Evolutionary conservation across 2,113 vertebrate genomes (phyloP).

Genomic region (Rhizomys pruinosus): DNA sequence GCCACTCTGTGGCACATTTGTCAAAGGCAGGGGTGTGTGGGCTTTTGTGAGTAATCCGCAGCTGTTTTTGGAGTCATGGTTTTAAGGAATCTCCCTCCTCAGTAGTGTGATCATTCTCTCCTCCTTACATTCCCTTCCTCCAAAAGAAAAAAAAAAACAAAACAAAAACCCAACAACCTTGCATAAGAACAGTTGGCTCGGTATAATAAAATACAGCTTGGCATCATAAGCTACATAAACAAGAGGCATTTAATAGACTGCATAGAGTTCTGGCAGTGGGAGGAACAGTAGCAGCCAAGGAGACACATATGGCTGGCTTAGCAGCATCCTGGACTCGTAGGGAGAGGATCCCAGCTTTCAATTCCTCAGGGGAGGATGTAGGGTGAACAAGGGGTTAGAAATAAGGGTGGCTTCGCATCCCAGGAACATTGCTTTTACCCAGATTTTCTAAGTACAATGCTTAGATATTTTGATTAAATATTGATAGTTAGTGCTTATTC

Average conservation of each 20-base stretch:
- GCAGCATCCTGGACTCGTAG: conserved; percentile 66
- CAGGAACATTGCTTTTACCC: background rate
- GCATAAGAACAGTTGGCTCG: conserved; percentile 73
- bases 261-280: conserved; percentile 68
- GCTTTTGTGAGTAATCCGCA: conserved; percentile 64
- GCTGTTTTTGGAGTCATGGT: conserved; percentile 58
- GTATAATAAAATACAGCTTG: conserved; percentile 74
- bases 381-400: conserved; percentile 55
- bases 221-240: conserved; percentile 73
- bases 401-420: conserved; percentile 5
- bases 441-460: conserved; percentile 27
- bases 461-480: conserved; percentile 31
- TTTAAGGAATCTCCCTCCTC: conserved; percentile 66
- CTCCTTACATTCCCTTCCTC: background rate
- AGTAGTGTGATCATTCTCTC: conserved; percentile 55
- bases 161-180: too few relatives aligned
- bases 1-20: conserved; percentile 50
- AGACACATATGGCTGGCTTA: conserved; percentile 71
- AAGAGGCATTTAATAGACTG: conserved; percentile 78
- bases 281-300: conserved; percentile 73
- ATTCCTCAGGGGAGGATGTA: background rate
- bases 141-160: background rate
- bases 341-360: conserved; percentile 64
- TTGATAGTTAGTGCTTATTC: background rate
- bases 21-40: conserved; percentile 57